These are phyloP conservation scores for Amphiprion ocellaris DNA, from an alignment of 2,113 vertebrate genomes.

Conservation along the genomic window DNA sequence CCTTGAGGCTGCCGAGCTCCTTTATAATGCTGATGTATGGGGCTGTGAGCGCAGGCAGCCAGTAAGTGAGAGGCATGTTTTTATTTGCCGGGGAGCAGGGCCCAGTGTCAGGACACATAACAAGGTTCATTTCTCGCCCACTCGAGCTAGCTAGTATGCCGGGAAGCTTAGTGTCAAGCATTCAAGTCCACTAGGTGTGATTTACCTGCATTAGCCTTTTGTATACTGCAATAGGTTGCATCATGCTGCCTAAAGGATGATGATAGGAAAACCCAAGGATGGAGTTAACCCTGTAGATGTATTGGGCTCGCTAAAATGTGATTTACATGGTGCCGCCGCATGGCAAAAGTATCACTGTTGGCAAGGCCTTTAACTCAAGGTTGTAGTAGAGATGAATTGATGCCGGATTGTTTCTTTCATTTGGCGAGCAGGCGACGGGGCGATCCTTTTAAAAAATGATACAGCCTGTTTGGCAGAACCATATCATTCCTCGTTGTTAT, in stretches of 20 bases:
- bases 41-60: constrained; percentile 74
- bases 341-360: constrained; percentile 17
- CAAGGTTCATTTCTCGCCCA: constrained; percentile 84
- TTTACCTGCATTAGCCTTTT: constrained; percentile 76
- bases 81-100: constrained; percentile 83
- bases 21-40: constrained; percentile 86
- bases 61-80: constrained; percentile 87
- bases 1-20: constrained; percentile 82
- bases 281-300: constrained; percentile 44
- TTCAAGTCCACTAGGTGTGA: constrained; percentile 60
- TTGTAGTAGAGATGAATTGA: constrained; percentile 34
- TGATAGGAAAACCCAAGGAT: constrained; percentile 27
- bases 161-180: constrained; percentile 69
- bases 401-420: constrained; percentile 43
- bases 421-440: neutral
- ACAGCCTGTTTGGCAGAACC: constrained; percentile 35
- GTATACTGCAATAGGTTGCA: constrained; percentile 50
- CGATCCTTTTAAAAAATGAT: constrained; percentile 27
- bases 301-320: constrained; percentile 35
- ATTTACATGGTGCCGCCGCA: constrained; percentile 35
- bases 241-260: constrained; percentile 44
- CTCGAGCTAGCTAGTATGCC: constrained; percentile 60
- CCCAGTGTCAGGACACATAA: constrained; percentile 84
- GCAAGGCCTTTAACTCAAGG: constrained; percentile 21
- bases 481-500: constrained; percentile 45